A percentile compares a stretch with the other conserved stretches of the same genome.
These are phyloP conservation scores for Coracopsis vasa DNA, from an alignment of 2,113 vertebrate species.

Conservation along the genomic window DNA sequence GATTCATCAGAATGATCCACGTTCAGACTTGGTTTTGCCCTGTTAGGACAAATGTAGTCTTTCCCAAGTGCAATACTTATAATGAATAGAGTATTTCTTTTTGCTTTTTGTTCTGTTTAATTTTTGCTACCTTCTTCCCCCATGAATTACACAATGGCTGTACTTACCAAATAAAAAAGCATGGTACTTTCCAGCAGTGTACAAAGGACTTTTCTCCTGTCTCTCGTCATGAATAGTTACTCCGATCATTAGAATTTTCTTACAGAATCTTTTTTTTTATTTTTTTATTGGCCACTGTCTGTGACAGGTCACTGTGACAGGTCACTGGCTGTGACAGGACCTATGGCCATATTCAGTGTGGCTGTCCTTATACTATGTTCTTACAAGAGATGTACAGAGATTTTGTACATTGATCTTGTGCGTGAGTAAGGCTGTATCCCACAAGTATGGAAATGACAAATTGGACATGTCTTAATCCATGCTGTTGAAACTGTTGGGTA, in stretches of 20 bases:
- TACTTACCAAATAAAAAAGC: not conserved
- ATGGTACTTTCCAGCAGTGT: not conserved
- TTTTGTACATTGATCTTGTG: not conserved
- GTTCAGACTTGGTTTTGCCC: not conserved
- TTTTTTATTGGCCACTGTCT: not conserved
- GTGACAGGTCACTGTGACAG: not conserved
- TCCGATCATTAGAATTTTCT: not conserved
- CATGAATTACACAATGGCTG: not conserved
- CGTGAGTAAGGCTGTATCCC: not conserved
- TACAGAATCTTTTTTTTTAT: not conserved
- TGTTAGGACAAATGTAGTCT: not conserved
- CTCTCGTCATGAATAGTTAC: not conserved
- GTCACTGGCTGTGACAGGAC: no score
- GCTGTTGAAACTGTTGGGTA: not conserved
- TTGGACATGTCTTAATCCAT: not conserved
- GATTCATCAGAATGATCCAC: not conserved
- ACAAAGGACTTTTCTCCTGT: not conserved
- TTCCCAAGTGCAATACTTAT: not conserved
- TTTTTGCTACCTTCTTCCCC: not conserved
- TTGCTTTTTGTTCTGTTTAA: not conserved
- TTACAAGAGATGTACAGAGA: not conserved
- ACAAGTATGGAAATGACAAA: not conserved
- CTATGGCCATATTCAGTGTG: not conserved
- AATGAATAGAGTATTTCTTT: not conserved
- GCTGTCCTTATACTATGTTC: not conserved